Evolutionary conservation across 1,140 invertebrate species (phyloP), one percentile per base, ranked within the genome.

Genomic region (Cylas formicarius): DNA sequence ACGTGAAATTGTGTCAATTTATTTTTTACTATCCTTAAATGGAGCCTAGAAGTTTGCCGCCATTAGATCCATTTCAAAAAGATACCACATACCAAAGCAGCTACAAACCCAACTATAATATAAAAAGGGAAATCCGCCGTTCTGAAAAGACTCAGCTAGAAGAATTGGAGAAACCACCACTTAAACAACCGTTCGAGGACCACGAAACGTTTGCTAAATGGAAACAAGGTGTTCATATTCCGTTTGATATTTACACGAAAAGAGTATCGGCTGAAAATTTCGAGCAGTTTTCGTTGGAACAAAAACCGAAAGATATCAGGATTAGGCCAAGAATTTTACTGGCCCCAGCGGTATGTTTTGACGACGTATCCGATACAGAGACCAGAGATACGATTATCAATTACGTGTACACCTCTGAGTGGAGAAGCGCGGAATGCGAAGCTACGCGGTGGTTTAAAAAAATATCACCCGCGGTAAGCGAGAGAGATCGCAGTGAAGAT

Each of bases 291-390:
- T 44, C n/a, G 19, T 31, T 50, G 47, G 51, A 62, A 58, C 53
- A 58, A 20, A 68, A 46, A 5, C 43, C 31, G 47, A 41, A 63
- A 23, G 62, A 53, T 0, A 57, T 60, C 11, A 67, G 61, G 43
- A 69, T 60, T 1, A 58, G 72, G 0, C 70, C 72, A 4, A 61
- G 72, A 4, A 48, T 66, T 9, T 65, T 67, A 21, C 67, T 73
- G 60, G 62, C 66, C 0, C 70, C 70, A 1, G 67, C 66, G 3
- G 59, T 73, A 9, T 67, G 67, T 49, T 59, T 74, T 44, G 72
- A 75, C 31, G 66, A 75, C 34, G 56, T 73, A 2, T 53, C 54
- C 2, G 65, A 72, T 48, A 45, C 55, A 33, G 42, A 65, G 23
- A 61, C 63, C 10, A 50, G 65, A 34, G 40, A 63, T 7, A 4